Evolutionary conservation across 2,113 vertebrate species (phyloP).

Genomic region (Balaenoptera acutorostrata): DNA sequence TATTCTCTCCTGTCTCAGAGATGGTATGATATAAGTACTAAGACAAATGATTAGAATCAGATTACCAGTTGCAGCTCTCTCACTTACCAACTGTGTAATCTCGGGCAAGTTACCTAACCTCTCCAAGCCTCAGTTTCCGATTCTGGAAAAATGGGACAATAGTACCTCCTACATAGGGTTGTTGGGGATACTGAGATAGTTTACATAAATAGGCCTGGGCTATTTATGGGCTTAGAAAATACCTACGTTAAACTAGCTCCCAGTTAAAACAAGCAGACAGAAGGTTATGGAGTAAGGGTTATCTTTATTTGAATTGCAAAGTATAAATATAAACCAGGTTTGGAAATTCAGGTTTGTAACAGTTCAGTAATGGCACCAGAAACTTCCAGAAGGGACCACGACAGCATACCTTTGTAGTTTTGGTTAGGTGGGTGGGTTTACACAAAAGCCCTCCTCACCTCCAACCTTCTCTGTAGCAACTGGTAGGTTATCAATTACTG

Average conservation of each 20-base stretch:
- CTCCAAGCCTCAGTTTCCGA: neutral
- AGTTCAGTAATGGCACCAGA: constrained; percentile 65
- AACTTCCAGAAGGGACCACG: constrained; percentile 62
- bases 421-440: neutral
- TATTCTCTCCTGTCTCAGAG: neutral
- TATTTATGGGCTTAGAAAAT: neutral
- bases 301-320: constrained; percentile 68
- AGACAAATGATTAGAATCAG: neutral
- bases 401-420: constrained; percentile 40
- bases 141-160: constrained; percentile 4
- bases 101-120: neutral
- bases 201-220: neutral
- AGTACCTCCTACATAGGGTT: neutral
- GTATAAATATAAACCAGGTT: constrained; percentile 66
- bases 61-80: neutral
- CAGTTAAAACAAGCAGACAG: constrained; percentile 3
- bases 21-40: neutral
- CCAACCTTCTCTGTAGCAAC: neutral
- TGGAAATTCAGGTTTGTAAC: constrained; percentile 50
- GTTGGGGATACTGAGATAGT: neutral
- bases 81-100: neutral
- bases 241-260: neutral
- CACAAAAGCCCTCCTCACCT: constrained; percentile 28
- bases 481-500: constrained; percentile 4
- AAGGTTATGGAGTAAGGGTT: constrained; percentile 9